phyloP scores from a whole-genome alignment of 2,113 vertebrate genomes.

The Solenodon paradoxus region DNA sequence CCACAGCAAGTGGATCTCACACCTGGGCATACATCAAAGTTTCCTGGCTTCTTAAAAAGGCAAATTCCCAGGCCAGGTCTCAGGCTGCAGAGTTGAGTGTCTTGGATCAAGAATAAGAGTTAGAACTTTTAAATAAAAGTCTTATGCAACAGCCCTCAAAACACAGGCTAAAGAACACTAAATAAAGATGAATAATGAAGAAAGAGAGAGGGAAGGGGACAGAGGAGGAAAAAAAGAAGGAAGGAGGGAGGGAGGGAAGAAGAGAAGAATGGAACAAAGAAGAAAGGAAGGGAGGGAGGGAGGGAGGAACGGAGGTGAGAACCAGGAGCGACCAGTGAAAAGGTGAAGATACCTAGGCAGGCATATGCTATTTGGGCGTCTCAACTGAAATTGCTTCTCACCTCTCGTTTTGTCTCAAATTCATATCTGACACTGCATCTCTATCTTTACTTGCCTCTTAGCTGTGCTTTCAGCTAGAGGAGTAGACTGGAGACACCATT shows the following conservation, averaged over 20 bases:
- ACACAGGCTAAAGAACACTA: neutral
- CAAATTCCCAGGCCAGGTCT: neutral
- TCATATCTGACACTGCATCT: neutral
- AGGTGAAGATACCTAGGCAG: too few species aligned
- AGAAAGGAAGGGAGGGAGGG: neutral
- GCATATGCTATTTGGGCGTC: too few species aligned
- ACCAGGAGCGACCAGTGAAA: neutral
- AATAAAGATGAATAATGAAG: neutral
- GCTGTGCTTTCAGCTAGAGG: neutral
- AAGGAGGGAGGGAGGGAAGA: neutral
- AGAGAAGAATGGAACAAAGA: too few species aligned
- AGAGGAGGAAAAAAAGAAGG: rapidly evolving
- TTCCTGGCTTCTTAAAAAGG: neutral
- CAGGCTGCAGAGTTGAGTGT: neutral
- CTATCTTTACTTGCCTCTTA: neutral
- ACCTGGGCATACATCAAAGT: neutral
- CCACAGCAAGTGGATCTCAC: neutral
- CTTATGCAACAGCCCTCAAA: neutral
- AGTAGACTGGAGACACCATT: too few species aligned
- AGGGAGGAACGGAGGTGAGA: neutral
- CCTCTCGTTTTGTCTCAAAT: too few species aligned
- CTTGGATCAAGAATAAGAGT: neutral
- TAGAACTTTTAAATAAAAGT: neutral
- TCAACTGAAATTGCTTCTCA: too few species aligned
- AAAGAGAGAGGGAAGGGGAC: neutral